phyloP scores from a whole-genome alignment of 2,113 vertebrate species.

The Amphiprion percula region DNA sequence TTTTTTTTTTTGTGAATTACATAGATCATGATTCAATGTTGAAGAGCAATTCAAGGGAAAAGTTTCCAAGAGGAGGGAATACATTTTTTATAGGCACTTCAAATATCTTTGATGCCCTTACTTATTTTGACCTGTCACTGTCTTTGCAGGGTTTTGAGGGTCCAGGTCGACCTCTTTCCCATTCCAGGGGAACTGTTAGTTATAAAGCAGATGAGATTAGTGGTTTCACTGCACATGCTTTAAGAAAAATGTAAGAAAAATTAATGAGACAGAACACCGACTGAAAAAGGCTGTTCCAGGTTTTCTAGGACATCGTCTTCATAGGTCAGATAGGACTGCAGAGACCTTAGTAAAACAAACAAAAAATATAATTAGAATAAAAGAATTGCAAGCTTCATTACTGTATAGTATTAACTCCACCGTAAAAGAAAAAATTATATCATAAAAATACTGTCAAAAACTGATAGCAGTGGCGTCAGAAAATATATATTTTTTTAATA shows the following conservation, averaged over 20 bases:
- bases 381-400: neutral
- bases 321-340: neutral
- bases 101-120: slow-evolving; percentile 29
- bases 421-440: too few species aligned
- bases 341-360: accelerated
- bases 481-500: too few species aligned
- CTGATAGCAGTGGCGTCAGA: too few species aligned
- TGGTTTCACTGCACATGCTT: neutral
- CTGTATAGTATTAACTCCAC: neutral
- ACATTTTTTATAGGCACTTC: neutral
- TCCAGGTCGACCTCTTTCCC: slow-evolving; percentile 66
- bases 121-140: slow-evolving; percentile 78
- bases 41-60: too few species aligned
- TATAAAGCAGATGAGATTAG: slow-evolving; percentile 17
- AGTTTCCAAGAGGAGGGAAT: too few species aligned
- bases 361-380: accelerated
- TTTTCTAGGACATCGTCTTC: slow-evolving; percentile 19
- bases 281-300: neutral
- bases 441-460: too few species aligned
- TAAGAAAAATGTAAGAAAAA: too few species aligned
- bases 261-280: neutral
- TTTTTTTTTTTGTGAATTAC: too few species aligned
- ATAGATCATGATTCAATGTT: too few species aligned
- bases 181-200: slow-evolving; percentile 79
- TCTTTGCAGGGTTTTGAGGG: slow-evolving; percentile 65